A percentile compares a stretch with the other conserved stretches of the same genome.
These are phyloP conservation scores for Micrasema minimum DNA, from an alignment of 1,140 invertebrate genomes.

Conservation along the genomic window DNA sequence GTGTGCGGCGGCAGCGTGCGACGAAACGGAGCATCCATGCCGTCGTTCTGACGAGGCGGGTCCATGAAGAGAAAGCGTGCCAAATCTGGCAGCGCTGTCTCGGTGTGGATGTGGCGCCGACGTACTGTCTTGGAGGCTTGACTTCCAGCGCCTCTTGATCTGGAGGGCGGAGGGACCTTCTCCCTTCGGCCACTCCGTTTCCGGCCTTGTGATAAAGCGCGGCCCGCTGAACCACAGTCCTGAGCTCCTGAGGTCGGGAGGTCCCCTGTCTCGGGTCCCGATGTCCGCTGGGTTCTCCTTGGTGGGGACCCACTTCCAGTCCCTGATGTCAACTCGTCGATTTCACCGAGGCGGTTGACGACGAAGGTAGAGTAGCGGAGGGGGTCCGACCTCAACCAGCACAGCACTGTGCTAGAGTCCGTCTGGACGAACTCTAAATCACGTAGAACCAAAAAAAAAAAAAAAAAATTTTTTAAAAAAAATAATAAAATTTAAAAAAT, in stretches of 20 bases:
- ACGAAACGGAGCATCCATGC: neutral
- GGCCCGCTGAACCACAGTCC: neutral
- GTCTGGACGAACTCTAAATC: too few species aligned
- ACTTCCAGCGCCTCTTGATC: neutral
- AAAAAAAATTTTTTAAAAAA: too few species aligned
- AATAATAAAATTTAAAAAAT: too few species aligned
- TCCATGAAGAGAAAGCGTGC: neutral
- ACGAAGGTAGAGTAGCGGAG: neutral
- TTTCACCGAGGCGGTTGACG: conserved; percentile 1
- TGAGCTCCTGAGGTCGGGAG: neutral
- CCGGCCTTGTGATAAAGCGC: neutral
- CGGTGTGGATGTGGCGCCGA: neutral
- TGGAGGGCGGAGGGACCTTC: neutral
- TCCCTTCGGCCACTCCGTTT: neutral
- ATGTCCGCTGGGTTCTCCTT: neutral
- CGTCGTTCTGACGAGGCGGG: neutral
- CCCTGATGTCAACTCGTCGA: neutral
- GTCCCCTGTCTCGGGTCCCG: neutral
- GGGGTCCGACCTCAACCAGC: neutral
- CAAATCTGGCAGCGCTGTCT: neutral
- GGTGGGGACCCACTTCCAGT: conserved; percentile 1
- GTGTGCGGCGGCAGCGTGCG: neutral
- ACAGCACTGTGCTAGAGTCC: neutral
- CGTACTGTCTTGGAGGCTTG: neutral
- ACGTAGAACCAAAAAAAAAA: too few species aligned